Evolutionary conservation across 2,797 vertebrate genomes (phyloP).

Genomic region (Halcyon smyrnensis): DNA sequence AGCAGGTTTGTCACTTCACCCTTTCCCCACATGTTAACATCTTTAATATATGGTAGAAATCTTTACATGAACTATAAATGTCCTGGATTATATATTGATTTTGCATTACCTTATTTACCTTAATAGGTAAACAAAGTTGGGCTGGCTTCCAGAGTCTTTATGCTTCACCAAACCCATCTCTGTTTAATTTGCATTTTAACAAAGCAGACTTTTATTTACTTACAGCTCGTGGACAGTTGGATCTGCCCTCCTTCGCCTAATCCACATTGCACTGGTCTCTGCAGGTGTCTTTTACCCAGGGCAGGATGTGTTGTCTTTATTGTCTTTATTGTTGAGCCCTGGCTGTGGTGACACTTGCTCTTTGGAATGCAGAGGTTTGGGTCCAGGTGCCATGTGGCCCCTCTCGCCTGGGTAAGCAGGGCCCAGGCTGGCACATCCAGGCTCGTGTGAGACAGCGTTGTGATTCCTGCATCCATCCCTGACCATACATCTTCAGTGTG

Average conservation of each 20-base stretch:
- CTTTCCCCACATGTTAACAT: background rate
- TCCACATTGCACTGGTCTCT: background rate
- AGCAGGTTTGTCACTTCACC: background rate
- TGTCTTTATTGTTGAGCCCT: background rate
- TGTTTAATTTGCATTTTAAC: slow-evolving; percentile 17
- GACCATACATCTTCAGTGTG: background rate
- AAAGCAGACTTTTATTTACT: background rate
- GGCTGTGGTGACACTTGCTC: background rate
- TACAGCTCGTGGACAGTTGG: background rate
- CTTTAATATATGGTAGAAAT: background rate
- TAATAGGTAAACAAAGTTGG: background rate
- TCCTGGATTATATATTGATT: background rate
- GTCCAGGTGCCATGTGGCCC: background rate
- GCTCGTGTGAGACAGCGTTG: rapidly evolving
- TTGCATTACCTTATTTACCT: background rate
- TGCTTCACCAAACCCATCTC: background rate
- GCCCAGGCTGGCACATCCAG: background rate
- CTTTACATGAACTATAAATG: background rate
- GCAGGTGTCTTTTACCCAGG: background rate
- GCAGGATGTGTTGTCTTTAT: background rate
- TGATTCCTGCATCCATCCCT: background rate
- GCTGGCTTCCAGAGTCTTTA: background rate
- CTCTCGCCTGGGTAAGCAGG: background rate
- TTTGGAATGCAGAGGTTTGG: background rate
- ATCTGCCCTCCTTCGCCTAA: background rate